Percentiles rank a stretch among this genome's conserved stretches.
These are phyloP conservation scores for Xenopus tropicalis DNA, from an alignment of 2,113 vertebrate genomes.

Conservation along the genomic window UCB_Xtro_10.0 CM004446.2:106393001-106393500, in stretches of 20 bases:
- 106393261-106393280: constrained; percentile 31
- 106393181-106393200: constrained; percentile 46
- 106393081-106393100: constrained; percentile 19
- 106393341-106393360: too few relatives aligned
- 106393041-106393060: neutral
- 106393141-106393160: constrained; percentile 44
- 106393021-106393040: neutral
- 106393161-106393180: constrained; percentile 43
- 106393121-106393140: constrained; percentile 46
- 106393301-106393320: constrained; percentile 7
- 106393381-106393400: neutral
- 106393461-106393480: too few relatives aligned
- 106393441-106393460: too few relatives aligned
- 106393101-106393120: constrained; percentile 43
- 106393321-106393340: too few relatives aligned
- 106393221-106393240: constrained; percentile 45
- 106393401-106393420: too few relatives aligned
- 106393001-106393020: neutral
- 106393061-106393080: constrained; percentile 7
- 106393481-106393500: too few relatives aligned
- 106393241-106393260: constrained; percentile 45
- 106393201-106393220: constrained; percentile 41
- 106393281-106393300: constrained; percentile 4
- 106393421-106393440: too few relatives aligned
- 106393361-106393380: too few relatives aligned